Conservation (phyloP, 2,888 invertebrate genomes). For the Germaria angustata region DNA sequence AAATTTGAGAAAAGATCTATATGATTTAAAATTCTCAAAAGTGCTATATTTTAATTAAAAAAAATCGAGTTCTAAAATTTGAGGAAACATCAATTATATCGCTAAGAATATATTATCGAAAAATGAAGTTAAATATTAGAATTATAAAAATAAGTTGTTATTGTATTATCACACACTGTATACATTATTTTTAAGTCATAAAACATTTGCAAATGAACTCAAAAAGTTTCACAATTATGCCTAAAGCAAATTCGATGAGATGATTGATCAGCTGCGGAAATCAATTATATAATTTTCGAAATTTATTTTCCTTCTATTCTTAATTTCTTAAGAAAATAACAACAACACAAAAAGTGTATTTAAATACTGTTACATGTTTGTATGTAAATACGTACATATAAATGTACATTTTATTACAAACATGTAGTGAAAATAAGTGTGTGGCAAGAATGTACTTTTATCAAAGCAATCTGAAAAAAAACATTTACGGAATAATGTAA, state of each 20-base stretch:
- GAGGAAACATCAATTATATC: too few relatives aligned
- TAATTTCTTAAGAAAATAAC: background rate
- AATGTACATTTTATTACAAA: background rate
- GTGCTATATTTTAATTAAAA: too few relatives aligned
- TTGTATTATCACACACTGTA: too few relatives aligned
- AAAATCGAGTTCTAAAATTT: too few relatives aligned
- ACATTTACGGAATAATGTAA: slow-evolving; percentile 19
- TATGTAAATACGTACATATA: background rate
- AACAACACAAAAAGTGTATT: background rate
- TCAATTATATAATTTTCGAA: background rate
- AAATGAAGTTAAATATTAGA: too few relatives aligned
- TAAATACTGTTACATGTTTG: background rate
- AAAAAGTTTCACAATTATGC: background rate
- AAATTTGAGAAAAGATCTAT: too few relatives aligned
- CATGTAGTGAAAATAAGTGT: slow-evolving; percentile 7
- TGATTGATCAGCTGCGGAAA: background rate
- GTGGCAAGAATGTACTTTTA: slow-evolving; percentile 7
- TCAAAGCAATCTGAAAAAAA: background rate
- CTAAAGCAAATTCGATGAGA: background rate
- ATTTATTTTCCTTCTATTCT: background rate
- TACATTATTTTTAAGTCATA: background rate
- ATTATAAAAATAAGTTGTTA: too few relatives aligned
- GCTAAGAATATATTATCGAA: too few relatives aligned
- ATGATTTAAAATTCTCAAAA: too few relatives aligned
- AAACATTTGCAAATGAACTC: background rate